These are phyloP conservation scores for Ganaspis sp. DNA, from an alignment of 1,140 invertebrate genomes.

Conservation along the genomic window DNA sequence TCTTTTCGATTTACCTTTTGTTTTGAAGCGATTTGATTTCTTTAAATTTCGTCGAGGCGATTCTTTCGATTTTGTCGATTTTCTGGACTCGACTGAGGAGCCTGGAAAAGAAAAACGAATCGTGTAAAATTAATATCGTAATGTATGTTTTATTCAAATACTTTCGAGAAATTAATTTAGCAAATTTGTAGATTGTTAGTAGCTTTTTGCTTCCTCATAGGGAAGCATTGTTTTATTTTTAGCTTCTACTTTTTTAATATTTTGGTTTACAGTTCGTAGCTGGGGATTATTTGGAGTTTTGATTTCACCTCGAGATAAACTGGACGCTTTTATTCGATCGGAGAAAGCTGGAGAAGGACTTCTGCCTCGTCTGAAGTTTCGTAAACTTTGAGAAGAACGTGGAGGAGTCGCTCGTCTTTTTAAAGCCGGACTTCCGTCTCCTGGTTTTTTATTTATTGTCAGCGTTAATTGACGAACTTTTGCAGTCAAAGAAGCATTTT, in stretches of 20 bases:
- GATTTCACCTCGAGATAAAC: constrained; percentile 56
- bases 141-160: constrained; percentile 31
- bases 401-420: constrained; percentile 46
- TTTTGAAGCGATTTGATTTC: constrained; percentile 35
- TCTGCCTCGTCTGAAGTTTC: constrained; percentile 45
- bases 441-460: constrained; percentile 44
- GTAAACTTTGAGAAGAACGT: constrained; percentile 43
- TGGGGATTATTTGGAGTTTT: constrained; percentile 6
- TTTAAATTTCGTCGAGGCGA: constrained; percentile 39
- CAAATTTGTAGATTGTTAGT: too few species aligned
- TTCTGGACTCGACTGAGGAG: constrained; percentile 49
- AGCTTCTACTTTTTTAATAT: not conserved
- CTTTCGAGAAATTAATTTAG: too few species aligned
- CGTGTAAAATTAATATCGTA: not conserved
- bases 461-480: constrained; percentile 55
- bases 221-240: too few species aligned
- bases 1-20: constrained; percentile 46
- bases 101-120: constrained; percentile 36
- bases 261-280: not conserved
- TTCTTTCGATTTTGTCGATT: constrained; percentile 35
- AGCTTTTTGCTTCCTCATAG: too few species aligned
- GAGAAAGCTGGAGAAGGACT: constrained; percentile 60
- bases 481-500: constrained; percentile 59
- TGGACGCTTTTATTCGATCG: constrained; percentile 52
- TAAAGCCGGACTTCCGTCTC: constrained; percentile 41